These are phyloP conservation scores for Pygocentrus nattereri DNA, from an alignment of 2,797 vertebrate species.

Conservation along the genomic window DNA sequence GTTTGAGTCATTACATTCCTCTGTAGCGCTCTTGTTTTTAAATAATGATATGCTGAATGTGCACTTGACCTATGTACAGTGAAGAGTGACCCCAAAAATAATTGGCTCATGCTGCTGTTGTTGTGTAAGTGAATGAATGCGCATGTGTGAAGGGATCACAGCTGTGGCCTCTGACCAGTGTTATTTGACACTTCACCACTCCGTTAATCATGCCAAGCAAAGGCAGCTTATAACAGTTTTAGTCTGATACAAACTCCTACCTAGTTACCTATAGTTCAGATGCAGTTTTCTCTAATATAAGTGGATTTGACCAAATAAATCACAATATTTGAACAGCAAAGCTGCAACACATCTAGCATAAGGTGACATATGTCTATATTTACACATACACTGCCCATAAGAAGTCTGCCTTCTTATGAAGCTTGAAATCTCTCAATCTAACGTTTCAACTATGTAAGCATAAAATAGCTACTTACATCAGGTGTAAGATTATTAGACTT, in stretches of 20 bases:
- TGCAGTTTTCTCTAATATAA: not conserved
- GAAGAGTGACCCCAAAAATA: slow-evolving; percentile 31
- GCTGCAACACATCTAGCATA: not conserved
- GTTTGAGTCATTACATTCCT: not conserved
- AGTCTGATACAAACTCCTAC: not conserved
- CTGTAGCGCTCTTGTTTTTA: not conserved
- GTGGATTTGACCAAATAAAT: not conserved
- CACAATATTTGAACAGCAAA: not conserved
- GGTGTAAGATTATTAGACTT: too few species aligned
- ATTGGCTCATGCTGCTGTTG: slow-evolving; percentile 1
- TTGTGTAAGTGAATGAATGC: slow-evolving; percentile 9
- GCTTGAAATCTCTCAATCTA: too few species aligned
- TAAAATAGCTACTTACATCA: too few species aligned
- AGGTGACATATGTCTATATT: not conserved
- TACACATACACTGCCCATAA: not conserved
- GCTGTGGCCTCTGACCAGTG: slow-evolving; percentile 36
- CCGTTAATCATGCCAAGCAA: slow-evolving; percentile 27
- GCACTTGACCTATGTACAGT: slow-evolving; percentile 35
- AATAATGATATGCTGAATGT: slow-evolving; percentile 34
- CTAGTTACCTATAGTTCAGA: not conserved
- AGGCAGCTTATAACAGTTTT: not conserved
- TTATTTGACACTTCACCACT: slow-evolving; percentile 26
- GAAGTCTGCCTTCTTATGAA: too few species aligned
- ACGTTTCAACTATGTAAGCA: too few species aligned
- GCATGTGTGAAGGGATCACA: slow-evolving; percentile 29